Evolutionary conservation across 2,113 vertebrate genomes (phyloP).

Genomic region (Alaudala cheleensis): DNA sequence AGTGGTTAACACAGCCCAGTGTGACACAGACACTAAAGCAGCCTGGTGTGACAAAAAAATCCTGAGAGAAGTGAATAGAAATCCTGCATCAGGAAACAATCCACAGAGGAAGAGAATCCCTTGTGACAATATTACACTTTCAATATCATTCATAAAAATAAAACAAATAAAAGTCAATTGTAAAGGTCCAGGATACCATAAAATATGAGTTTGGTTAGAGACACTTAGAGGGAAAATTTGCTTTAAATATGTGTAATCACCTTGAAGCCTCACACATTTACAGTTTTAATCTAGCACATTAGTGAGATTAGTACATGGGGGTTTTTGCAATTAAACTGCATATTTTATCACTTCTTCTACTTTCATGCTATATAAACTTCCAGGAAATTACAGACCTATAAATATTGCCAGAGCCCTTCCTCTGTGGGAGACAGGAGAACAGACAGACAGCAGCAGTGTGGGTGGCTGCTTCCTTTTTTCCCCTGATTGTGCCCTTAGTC

Average conservation of each 20-base stretch:
- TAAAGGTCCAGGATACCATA: constrained; percentile 40
- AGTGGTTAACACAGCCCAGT: neutral
- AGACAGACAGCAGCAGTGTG: constrained; percentile 28
- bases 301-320: constrained; percentile 66
- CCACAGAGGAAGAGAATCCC: constrained; percentile 20
- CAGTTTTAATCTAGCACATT: constrained; percentile 73
- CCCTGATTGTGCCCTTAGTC: neutral
- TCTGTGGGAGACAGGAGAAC: constrained; percentile 45
- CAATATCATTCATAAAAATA: constrained; percentile 67
- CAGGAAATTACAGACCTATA: constrained; percentile 70
- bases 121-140: constrained; percentile 58
- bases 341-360: constrained; percentile 76
- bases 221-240: constrained; percentile 47
- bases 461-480: neutral
- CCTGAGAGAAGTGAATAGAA: neutral
- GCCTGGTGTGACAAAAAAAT: neutral
- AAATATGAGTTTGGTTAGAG: constrained; percentile 60
- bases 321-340: constrained; percentile 74
- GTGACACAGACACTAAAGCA: constrained; percentile 30
- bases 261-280: constrained; percentile 57
- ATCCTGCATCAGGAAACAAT: constrained; percentile 4
- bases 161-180: constrained; percentile 65
- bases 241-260: constrained; percentile 72
- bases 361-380: constrained; percentile 77
- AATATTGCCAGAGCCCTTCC: constrained; percentile 50